phyloP scores from a whole-genome alignment of 2,113 vertebrate species.

The Thomomys bottae region DNA sequence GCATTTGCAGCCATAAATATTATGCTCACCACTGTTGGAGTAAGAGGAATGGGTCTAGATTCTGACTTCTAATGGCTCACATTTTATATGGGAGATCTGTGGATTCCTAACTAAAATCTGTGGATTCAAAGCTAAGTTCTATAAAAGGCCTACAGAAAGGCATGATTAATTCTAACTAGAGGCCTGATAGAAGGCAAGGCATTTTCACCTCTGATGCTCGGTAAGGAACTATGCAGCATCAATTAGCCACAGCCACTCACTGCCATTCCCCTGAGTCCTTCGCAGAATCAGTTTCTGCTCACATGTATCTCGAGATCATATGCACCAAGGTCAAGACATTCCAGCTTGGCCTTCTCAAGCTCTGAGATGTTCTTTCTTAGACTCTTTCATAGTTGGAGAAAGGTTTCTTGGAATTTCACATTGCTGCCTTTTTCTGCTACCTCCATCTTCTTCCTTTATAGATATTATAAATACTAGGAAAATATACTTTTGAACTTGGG shows the following conservation, averaged over 20 bases:
- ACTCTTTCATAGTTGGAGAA: slow-evolving; percentile 15
- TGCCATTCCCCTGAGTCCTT: slow-evolving; percentile 81
- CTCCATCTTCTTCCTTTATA: slow-evolving; percentile 56
- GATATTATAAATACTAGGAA: slow-evolving; percentile 64
- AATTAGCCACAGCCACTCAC: neutral
- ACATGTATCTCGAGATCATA: slow-evolving; percentile 77
- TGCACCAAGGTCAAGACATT: slow-evolving; percentile 81
- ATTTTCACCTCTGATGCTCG: neutral
- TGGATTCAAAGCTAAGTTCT: neutral
- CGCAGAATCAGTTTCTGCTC: slow-evolving; percentile 84
- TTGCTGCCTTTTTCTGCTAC: slow-evolving; percentile 42
- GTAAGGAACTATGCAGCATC: neutral
- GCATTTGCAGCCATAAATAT: neutral
- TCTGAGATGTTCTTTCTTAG: slow-evolving; percentile 57
- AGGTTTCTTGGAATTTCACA: slow-evolving; percentile 38
- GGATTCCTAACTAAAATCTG: neutral
- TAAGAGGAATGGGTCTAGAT: neutral
- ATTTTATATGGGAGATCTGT: neutral
- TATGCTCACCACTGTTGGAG: neutral
- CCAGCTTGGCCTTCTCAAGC: slow-evolving; percentile 44
- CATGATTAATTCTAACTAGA: neutral
- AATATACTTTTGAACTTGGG: slow-evolving; percentile 59
- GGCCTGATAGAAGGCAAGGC: neutral
- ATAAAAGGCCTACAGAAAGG: neutral
- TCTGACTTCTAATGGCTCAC: neutral